Percentiles rank a stretch among this genome's conserved stretches.
Conservation (phyloP, 2,113 vertebrate genomes). For the Xenus cinereus region DNA sequence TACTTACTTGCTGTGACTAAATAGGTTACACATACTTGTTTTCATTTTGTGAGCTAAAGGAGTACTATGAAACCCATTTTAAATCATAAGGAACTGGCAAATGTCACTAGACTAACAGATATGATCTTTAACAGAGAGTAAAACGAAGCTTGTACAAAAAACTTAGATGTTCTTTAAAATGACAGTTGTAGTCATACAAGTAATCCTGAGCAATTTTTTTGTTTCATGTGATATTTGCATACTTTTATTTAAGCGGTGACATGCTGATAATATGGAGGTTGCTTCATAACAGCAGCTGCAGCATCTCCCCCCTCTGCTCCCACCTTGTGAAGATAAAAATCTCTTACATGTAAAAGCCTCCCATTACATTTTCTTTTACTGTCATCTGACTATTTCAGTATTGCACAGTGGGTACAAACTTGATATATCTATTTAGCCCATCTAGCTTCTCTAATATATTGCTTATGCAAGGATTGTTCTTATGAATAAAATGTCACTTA, state of each 20-base stretch:
- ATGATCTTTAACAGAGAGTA: not conserved
- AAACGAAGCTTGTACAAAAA: not conserved
- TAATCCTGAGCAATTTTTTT: not conserved
- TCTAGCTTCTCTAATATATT: not conserved
- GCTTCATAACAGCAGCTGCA: not conserved
- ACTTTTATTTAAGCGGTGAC: conserved; percentile 50
- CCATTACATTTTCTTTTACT: not conserved
- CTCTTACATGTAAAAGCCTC: not conserved
- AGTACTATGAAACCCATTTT: not conserved
- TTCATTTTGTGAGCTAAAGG: conserved; percentile 59
- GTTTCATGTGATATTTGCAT: conserved; percentile 7
- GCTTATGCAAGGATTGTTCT: not conserved
- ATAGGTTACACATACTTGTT: conserved; percentile 21
- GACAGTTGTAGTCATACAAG: not conserved
- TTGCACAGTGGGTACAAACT: not conserved
- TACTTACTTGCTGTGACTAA: conserved; percentile 6
- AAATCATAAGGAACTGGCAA: not conserved
- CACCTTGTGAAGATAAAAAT: not conserved
- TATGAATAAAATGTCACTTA: not conserved
- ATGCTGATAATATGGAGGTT: not conserved
- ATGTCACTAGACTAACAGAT: not conserved
- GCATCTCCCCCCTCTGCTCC: not conserved
- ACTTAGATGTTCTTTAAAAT: not conserved
- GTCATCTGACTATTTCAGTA: not conserved
- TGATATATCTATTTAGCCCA: not conserved